Base-by-base conservation (phyloP, 1,140 invertebrate genomes). In the Tenebrio molitor region DNA sequence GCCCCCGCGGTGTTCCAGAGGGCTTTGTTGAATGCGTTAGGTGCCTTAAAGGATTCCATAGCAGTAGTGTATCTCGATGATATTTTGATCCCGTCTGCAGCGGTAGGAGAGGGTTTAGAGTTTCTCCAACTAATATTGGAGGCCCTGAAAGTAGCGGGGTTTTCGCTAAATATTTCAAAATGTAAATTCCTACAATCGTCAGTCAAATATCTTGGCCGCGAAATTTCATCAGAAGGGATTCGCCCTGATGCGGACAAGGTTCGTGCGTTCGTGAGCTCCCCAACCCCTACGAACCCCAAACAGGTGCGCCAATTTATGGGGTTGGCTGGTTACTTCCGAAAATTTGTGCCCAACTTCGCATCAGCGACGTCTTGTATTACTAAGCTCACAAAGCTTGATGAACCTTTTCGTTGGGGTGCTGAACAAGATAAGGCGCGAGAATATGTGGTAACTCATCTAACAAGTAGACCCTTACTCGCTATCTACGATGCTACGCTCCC, bases 21-120 rank as follows among this genome's bases (percentile, higher is more conserved):
- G 29, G 17, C 50, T 62, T n/a, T 41, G 7, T 41, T 7, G 2
- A 41, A 41, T 7, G 36, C 36, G 4, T n/a, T 41, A 5, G 36
- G 36, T 6, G 2, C 4, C 12, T 41, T 41, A n/a, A 41, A 41
- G 69, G 8, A 46, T 74, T 15, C 33, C 46, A 74, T 63, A 63
- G 74, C 79, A 14, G 36, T 81, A 16, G 62, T 77, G n/a, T 81
- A 80, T 71, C 71, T 81, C 16, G 80, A 82, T 73, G 81, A 82
- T 63, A 39, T 82, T 1, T 74, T 66, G 16, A 75, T 82, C 17
- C 69, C 76, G 6, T 68, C 77, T 1, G 19, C 36, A 44, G 21
- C 65, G 15, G 7, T 14, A 5, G 39, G 17, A 12, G 14, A 67
- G 25, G 14, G 17, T 2, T 7, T 67, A n/a, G 6, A 67, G n/a